A percentile compares a stretch with the other conserved stretches of the same genome.
Conservation (phyloP, 2,888 invertebrate genomes). For the Diadromus collaris region DNA sequence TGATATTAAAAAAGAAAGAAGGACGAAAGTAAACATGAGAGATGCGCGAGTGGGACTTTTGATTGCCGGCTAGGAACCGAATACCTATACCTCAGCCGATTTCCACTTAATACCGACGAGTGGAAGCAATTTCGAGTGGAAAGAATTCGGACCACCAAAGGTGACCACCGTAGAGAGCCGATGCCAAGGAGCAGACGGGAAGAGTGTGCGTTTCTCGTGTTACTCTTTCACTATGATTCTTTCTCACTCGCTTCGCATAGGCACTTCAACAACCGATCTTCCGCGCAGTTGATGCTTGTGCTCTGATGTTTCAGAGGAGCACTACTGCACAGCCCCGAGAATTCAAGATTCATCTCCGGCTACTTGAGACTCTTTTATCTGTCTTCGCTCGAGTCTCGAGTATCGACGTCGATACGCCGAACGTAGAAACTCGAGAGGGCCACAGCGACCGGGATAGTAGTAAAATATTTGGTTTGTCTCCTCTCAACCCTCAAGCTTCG, state of each 20-base stretch:
- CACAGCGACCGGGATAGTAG: constrained; percentile 26
- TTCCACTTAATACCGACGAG: constrained; percentile 73
- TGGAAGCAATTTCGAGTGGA: constrained; percentile 77
- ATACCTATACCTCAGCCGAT: constrained; percentile 68
- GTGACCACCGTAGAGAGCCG: constrained; percentile 68
- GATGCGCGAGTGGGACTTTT: constrained; percentile 55
- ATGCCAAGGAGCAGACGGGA: constrained; percentile 57
- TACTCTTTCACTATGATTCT: constrained; percentile 39
- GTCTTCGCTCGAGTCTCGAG: constrained; percentile 61
- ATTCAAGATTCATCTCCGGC: constrained; percentile 78
- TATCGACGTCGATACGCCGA: constrained; percentile 69
- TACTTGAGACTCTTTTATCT: constrained; percentile 68
- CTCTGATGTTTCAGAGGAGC: constrained; percentile 64
- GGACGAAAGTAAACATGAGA: constrained; percentile 8
- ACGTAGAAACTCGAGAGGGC: constrained; percentile 31
- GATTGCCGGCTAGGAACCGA: constrained; percentile 69
- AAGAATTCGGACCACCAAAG: constrained; percentile 79
- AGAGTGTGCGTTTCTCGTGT: constrained; percentile 55
- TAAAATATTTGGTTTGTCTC: constrained; percentile 48
- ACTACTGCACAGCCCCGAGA: constrained; percentile 62
- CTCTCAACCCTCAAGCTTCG: constrained; percentile 9
- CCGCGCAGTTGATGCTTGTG: constrained; percentile 50
- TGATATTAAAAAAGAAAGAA: constrained; percentile 12
- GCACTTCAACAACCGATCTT: constrained; percentile 72
- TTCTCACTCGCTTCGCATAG: constrained; percentile 60